A percentile compares a stretch with the other conserved stretches of the same genome.
phyloP scores from a whole-genome alignment of 1,140 invertebrate species.

The Brachionus manjavacas region DNA sequence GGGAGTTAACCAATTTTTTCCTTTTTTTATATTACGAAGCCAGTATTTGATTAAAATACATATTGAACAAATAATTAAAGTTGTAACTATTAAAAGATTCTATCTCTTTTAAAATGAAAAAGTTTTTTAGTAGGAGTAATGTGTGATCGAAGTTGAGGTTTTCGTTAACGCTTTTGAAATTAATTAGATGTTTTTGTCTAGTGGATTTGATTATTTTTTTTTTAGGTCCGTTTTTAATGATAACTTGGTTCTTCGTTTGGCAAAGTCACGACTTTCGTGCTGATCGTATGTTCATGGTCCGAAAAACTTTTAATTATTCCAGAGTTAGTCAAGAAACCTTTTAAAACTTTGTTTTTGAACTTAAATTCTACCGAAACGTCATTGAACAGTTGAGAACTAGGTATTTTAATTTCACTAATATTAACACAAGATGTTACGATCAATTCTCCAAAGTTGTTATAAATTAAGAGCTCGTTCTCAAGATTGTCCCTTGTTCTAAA shows the following conservation, averaged over 20 bases:
- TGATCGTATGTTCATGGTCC: background rate
- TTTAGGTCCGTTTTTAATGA: background rate
- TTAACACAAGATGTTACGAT: background rate
- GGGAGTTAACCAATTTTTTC: background rate
- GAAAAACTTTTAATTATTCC: slow-evolving; percentile 10
- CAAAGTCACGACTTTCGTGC: background rate
- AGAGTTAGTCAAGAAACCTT: background rate
- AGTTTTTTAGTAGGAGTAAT: background rate
- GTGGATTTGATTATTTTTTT: background rate
- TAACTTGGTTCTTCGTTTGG: background rate
- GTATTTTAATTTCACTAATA: background rate
- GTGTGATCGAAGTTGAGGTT: background rate
- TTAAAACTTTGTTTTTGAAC: background rate
- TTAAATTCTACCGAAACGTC: background rate
- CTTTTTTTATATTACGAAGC: background rate
- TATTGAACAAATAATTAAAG: background rate
- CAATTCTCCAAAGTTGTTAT: background rate
- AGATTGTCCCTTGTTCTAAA: background rate
- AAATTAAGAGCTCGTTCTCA: background rate
- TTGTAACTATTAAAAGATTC: background rate
- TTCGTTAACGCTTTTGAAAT: background rate
- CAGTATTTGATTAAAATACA: background rate
- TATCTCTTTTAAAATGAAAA: background rate
- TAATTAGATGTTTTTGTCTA: background rate
- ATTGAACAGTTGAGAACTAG: background rate